A percentile compares a stretch with the other conserved stretches of the same genome.
phyloP scores from a whole-genome alignment of 2,888 invertebrate genomes.

The Drosophila borealis region DNA sequence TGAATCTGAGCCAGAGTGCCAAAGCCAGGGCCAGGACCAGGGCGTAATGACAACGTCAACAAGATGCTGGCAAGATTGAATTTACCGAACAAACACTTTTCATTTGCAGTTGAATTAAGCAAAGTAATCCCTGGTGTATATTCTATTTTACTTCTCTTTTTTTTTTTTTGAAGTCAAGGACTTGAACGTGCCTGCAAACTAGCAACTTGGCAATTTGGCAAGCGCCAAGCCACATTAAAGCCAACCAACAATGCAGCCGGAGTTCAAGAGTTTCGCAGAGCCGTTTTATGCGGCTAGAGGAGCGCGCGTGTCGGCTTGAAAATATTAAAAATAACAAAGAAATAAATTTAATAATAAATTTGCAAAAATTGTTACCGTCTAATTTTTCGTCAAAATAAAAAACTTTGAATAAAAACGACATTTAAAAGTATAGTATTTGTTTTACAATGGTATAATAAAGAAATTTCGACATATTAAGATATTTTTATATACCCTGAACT shows the following conservation, averaged over 20 bases:
- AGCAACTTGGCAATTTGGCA: conserved; percentile 41
- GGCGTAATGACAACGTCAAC: conserved; percentile 76
- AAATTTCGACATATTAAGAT: too few relatives aligned
- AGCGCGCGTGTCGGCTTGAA: neutral
- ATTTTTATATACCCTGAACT: too few relatives aligned
- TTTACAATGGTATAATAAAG: too few relatives aligned
- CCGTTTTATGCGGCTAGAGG: conserved; percentile 23
- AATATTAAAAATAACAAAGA: too few relatives aligned
- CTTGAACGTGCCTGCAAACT: conserved; percentile 36
- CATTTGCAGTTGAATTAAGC: conserved; percentile 80
- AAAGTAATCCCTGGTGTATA: conserved; percentile 77
- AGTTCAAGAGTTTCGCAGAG: neutral
- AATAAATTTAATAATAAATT: too few relatives aligned
- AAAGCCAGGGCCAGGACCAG: conserved; percentile 30
- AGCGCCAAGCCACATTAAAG: conserved; percentile 39
- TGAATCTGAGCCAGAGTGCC: conserved; percentile 14
- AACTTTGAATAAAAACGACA: too few relatives aligned
- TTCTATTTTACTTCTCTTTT: conserved; percentile 16
- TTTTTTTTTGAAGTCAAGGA: conserved; percentile 18
- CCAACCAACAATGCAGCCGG: conserved; percentile 16
- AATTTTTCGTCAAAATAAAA: too few relatives aligned
- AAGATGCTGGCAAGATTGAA: conserved; percentile 72
- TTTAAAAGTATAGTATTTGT: too few relatives aligned
- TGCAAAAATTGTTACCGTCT: too few relatives aligned
- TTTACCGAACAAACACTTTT: conserved; percentile 80